Evolutionary conservation across 2,113 vertebrate species (phyloP).

Genomic region (Podarcis muralis): DNA sequence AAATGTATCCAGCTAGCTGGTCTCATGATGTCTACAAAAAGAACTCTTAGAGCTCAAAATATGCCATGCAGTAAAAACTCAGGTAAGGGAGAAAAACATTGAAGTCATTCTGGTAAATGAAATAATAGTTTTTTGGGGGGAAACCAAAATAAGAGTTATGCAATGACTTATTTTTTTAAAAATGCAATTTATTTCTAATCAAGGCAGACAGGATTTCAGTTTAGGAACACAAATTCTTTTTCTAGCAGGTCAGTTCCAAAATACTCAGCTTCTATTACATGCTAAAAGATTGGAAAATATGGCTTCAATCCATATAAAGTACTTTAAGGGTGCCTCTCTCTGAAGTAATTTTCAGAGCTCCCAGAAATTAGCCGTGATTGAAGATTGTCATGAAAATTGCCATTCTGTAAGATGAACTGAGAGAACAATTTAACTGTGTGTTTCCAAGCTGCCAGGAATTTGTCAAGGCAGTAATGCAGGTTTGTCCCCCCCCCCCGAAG

Average conservation of each 20-base stretch:
- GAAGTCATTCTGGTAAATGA: slow-evolving; percentile 52
- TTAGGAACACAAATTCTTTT: slow-evolving; percentile 40
- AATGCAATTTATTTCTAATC: slow-evolving; percentile 59
- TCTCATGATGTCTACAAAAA: slow-evolving; percentile 35
- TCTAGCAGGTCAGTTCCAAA: slow-evolving; percentile 49
- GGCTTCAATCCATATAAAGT: slow-evolving; percentile 73
- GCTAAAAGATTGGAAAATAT: slow-evolving; percentile 70
- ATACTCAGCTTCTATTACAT: slow-evolving; percentile 59
- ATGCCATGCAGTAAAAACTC: slow-evolving; percentile 66
- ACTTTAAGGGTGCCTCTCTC: slow-evolving; percentile 39
- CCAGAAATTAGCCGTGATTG: slow-evolving; percentile 51
- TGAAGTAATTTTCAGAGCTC: slow-evolving; percentile 62
- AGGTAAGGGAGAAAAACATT: slow-evolving; percentile 61
- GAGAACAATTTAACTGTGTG: slow-evolving; percentile 43
- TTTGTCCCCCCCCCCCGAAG: slow-evolving; percentile 36
- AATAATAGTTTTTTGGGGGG: slow-evolving; percentile 11
- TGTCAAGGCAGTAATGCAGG: slow-evolving; percentile 57
- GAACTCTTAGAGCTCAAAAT: slow-evolving; percentile 66
- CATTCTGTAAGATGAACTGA: slow-evolving; percentile 34
- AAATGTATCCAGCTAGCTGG: slow-evolving; percentile 50
- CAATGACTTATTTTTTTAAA: slow-evolving; percentile 35
- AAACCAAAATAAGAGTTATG: slow-evolving; percentile 13
- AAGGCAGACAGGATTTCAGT: slow-evolving; percentile 58
- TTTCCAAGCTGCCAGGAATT: slow-evolving; percentile 57
- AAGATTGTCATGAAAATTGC: slow-evolving; percentile 61